These are phyloP conservation scores for Drosophila bunnanda DNA, from an alignment of 2,888 invertebrate species.

Conservation along the genomic window DNA sequence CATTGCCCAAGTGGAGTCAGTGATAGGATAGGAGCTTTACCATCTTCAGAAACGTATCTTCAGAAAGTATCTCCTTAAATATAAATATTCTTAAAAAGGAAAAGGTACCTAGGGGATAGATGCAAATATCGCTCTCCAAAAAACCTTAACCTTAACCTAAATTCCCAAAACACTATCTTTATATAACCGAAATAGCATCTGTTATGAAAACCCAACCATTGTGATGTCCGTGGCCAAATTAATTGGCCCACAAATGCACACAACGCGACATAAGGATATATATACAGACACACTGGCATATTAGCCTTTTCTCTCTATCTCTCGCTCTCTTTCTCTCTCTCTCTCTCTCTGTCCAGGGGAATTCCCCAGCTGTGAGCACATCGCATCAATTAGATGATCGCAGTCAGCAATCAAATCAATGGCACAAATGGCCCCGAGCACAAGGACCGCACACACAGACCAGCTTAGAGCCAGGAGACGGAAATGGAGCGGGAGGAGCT, in stretches of 20 bases:
- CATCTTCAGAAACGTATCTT: background rate
- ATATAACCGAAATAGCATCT: background rate
- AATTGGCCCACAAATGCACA: slow-evolving; percentile 16
- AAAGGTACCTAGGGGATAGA: no score
- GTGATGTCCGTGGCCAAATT: slow-evolving; percentile 11
- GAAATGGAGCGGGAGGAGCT: background rate
- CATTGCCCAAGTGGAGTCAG: background rate
- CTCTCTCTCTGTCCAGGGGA: background rate
- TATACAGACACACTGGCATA: background rate
- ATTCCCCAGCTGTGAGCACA: slow-evolving; percentile 19
- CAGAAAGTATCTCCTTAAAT: background rate
- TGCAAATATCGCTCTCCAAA: no score
- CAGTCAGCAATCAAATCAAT: slow-evolving; percentile 44
- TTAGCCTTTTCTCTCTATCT: no score
- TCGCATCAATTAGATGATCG: slow-evolving; percentile 42
- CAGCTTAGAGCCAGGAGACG: background rate
- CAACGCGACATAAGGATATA: background rate
- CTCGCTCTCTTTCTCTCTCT: background rate
- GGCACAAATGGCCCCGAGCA: slow-evolving; percentile 33
- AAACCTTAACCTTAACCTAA: no score
- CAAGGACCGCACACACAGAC: slow-evolving; percentile 1
- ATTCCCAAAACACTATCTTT: background rate
- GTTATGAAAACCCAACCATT: background rate
- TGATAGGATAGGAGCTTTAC: background rate
- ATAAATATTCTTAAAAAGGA: background rate